These are phyloP conservation scores for Andricus quercusramuli DNA, from an alignment of 2,888 invertebrate species.

Conservation along the genomic window DNA sequence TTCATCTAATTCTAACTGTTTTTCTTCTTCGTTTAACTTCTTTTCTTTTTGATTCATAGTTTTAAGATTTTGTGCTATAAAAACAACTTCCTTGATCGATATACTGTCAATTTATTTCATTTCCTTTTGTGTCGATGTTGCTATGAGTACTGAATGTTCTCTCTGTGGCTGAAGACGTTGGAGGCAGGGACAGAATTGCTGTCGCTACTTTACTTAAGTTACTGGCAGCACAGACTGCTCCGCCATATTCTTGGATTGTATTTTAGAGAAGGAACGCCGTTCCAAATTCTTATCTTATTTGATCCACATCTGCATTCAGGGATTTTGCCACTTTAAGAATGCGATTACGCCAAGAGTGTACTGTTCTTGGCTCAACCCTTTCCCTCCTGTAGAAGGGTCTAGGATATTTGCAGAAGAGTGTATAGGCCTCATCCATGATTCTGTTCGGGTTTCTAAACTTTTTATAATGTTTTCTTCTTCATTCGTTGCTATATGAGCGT, in stretches of 20 bases:
- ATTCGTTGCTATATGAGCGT: neutral
- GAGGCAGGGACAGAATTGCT: neutral
- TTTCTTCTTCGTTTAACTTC: neutral
- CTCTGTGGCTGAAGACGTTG: neutral
- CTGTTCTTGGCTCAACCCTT: neutral
- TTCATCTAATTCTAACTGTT: neutral
- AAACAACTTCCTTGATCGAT: neutral
- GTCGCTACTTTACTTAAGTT: neutral
- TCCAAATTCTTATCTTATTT: too few species aligned
- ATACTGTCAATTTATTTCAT: neutral
- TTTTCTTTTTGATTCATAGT: neutral
- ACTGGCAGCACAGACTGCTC: too few species aligned
- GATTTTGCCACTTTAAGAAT: neutral
- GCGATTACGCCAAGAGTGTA: neutral
- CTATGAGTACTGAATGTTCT: neutral
- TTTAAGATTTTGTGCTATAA: neutral
- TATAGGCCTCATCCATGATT: neutral
- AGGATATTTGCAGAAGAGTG: neutral
- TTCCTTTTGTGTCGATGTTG: neutral
- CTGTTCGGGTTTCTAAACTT: neutral
- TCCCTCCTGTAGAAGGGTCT: neutral
- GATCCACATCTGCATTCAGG: too few species aligned
- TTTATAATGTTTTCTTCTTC: neutral
- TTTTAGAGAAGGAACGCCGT: too few species aligned
- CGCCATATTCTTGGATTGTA: too few species aligned